Evolutionary conservation across 2,888 invertebrate species (phyloP).

Genomic region (Harmothoe impar): DNA sequence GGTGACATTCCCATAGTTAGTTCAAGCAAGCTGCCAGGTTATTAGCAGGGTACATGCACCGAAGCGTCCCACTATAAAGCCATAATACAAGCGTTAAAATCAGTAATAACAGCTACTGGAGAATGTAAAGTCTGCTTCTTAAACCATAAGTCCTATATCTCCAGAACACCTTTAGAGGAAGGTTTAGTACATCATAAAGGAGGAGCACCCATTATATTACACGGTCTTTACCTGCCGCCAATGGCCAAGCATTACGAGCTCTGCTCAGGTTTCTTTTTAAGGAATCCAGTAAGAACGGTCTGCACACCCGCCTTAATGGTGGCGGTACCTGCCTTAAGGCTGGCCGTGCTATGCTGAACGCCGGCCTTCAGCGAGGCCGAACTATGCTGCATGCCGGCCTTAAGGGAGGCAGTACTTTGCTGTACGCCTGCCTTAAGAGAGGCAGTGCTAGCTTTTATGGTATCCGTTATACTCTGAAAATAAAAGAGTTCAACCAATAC

Average conservation of each 20-base stretch:
- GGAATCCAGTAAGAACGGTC: constrained; percentile 70
- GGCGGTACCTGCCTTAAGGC: constrained; percentile 73
- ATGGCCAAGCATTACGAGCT: neutral
- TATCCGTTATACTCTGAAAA: constrained; percentile 70
- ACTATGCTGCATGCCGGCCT: constrained; percentile 70
- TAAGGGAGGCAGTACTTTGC: constrained; percentile 71
- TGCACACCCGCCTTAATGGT: constrained; percentile 74
- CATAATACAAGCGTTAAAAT: too few relatives aligned
- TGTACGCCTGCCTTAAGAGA: constrained; percentile 36
- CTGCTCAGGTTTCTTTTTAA: constrained; percentile 67
- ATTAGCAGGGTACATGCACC: too few relatives aligned
- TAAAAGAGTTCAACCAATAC: constrained; percentile 47
- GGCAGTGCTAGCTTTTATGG: constrained; percentile 68
- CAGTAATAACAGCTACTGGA: too few relatives aligned
- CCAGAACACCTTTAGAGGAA: too few relatives aligned
- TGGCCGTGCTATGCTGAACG: constrained; percentile 68
- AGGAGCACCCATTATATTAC: neutral
- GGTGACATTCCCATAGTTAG: too few relatives aligned
- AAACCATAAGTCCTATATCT: too few relatives aligned
- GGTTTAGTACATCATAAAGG: too few relatives aligned
- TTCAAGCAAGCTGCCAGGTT: too few relatives aligned
- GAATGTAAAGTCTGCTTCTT: too few relatives aligned
- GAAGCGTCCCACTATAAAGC: too few relatives aligned
- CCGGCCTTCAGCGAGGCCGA: constrained; percentile 18
- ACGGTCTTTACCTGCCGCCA: constrained; percentile 2